Conservation (phyloP, 1,140 invertebrate genomes). For the Diabrotica virgifera region DNA sequence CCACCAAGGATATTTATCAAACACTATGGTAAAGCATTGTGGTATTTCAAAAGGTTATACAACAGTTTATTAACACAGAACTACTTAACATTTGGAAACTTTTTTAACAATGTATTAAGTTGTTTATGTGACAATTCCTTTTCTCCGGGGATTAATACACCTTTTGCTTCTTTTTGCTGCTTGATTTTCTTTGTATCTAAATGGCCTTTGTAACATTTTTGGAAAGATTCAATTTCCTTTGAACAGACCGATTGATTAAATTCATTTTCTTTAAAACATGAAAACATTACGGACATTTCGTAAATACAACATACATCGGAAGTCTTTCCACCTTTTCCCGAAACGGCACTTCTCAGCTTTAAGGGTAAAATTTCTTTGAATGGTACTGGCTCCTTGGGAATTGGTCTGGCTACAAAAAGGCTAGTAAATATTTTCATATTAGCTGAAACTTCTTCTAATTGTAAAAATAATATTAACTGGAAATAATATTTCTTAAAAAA, state of each 20-base stretch:
- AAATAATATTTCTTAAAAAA: too few species aligned
- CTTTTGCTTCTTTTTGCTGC: constrained; percentile 51
- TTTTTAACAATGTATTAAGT: constrained; percentile 54
- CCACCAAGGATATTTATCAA: too few species aligned
- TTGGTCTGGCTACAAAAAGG: constrained; percentile 19
- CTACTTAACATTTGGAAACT: constrained; percentile 51
- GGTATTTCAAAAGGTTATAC: too few species aligned
- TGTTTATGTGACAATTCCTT: constrained; percentile 54
- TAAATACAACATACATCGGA: constrained; percentile 67
- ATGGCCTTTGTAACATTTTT: constrained; percentile 62
- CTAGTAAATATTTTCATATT: constrained; percentile 17
- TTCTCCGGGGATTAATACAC: constrained; percentile 53
- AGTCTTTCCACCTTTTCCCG: constrained; percentile 59
- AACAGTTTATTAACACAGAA: background rate
- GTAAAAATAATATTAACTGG: too few species aligned
- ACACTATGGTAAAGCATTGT: too few species aligned
- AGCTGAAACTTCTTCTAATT: background rate
- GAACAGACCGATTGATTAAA: constrained; percentile 63
- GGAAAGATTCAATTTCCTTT: constrained; percentile 63
- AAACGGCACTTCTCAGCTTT: constrained; percentile 62
- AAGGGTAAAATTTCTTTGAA: constrained; percentile 66
- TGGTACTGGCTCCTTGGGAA: constrained; percentile 59
- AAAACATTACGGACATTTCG: constrained; percentile 69
- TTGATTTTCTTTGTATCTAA: constrained; percentile 48
- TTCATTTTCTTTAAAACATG: constrained; percentile 68